Evolutionary conservation across 2,888 invertebrate genomes (phyloP).

Genomic region (Cantharis lateralis): DNA sequence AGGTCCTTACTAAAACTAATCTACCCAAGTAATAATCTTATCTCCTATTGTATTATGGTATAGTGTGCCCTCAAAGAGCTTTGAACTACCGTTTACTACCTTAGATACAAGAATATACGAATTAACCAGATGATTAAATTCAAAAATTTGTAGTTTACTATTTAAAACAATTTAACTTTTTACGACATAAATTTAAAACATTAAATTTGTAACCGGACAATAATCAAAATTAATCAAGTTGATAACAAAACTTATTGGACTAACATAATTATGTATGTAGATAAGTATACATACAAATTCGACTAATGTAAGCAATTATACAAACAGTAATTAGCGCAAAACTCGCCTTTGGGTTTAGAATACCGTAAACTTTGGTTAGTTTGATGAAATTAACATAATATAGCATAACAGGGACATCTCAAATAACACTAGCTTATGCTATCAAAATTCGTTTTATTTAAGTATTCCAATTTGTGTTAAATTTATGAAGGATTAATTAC

Average conservation of each 20-base stretch:
- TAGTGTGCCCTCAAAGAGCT: neutral
- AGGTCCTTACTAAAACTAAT: neutral
- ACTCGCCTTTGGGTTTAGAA: slow-evolving; percentile 26
- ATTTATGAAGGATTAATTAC: neutral
- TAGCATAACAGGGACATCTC: slow-evolving; percentile 21
- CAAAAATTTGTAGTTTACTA: neutral
- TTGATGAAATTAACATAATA: slow-evolving; percentile 32
- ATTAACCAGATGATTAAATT: neutral
- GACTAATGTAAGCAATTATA: slow-evolving; percentile 21
- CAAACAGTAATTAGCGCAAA: slow-evolving; percentile 24
- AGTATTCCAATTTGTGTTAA: neutral
- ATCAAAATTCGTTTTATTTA: neutral
- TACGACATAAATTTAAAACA: neutral
- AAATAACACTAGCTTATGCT: slow-evolving; percentile 9
- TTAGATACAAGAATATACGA: neutral
- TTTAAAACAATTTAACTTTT: neutral
- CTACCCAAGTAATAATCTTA: neutral
- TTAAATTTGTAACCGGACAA: neutral
- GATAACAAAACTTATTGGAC: neutral
- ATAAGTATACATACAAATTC: slow-evolving; percentile 9
- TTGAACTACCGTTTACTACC: neutral
- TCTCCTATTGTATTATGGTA: neutral
- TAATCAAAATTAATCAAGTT: neutral
- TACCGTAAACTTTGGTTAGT: slow-evolving; percentile 27
- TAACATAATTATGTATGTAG: neutral